Conservation (phyloP, 2,113 vertebrate genomes). For the Galemys pyrenaicus region DNA sequence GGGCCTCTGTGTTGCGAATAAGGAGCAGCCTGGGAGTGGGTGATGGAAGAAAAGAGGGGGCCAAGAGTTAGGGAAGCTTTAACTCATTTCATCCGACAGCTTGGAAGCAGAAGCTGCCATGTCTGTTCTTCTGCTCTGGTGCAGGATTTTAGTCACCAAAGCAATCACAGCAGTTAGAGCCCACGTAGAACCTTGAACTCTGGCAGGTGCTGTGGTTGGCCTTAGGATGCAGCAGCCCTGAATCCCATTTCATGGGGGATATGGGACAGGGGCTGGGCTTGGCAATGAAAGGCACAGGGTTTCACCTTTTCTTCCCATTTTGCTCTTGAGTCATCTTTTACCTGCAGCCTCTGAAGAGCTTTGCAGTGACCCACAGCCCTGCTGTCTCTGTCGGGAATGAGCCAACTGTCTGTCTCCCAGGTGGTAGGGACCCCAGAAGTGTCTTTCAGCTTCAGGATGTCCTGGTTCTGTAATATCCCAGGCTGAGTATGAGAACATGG, state of each 20-base stretch:
- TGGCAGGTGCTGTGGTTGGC: neutral
- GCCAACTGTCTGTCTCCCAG: neutral
- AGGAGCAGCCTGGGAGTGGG: neutral
- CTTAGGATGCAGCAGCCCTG: neutral
- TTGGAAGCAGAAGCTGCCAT: neutral
- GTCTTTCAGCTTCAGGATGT: neutral
- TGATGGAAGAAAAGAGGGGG: neutral
- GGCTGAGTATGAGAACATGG: neutral
- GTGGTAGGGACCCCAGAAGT: neutral
- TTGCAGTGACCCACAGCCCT: neutral
- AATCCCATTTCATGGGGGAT: neutral
- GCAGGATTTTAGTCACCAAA: neutral
- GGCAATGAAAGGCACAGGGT: neutral
- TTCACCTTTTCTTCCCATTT: neutral
- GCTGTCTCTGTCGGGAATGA: neutral
- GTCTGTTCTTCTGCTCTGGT: neutral
- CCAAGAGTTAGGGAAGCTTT: neutral
- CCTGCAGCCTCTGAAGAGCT: neutral
- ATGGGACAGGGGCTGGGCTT: neutral
- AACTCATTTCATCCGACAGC: neutral
- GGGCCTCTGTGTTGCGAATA: neutral
- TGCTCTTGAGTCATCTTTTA: neutral
- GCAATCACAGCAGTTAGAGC: neutral
- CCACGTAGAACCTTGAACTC: accelerated
- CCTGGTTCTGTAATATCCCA: neutral